A percentile compares a stretch with the other conserved stretches of the same genome.
Conservation (phyloP, 2,797 vertebrate species). For the Chloroceryle inda region DNA sequence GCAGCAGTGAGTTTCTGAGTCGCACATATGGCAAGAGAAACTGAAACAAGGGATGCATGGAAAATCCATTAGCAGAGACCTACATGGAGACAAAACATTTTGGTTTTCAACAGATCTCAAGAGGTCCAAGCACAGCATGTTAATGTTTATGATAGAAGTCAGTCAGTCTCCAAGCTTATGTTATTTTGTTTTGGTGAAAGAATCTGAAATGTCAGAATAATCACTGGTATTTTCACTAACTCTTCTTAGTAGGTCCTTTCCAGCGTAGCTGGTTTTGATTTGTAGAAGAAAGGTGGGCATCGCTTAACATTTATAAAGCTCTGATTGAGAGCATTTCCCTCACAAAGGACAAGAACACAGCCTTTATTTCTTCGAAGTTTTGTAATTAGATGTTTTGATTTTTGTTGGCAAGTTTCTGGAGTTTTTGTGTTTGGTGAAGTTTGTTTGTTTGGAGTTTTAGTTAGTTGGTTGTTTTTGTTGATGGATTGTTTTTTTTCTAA, state of each 20-base stretch:
- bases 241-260: constrained; percentile 25
- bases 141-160: constrained; percentile 60
- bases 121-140: constrained; percentile 47
- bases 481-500: neutral
- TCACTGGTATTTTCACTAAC: constrained; percentile 45
- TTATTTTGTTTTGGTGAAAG: constrained; percentile 65
- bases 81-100: constrained; percentile 45
- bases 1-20: constrained; percentile 31
- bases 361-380: constrained; percentile 52
- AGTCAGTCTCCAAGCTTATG: constrained; percentile 41
- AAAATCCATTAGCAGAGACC: constrained; percentile 66
- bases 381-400: constrained; percentile 42
- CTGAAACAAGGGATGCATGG: constrained; percentile 51
- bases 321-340: constrained; percentile 24
- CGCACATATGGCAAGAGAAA: neutral
- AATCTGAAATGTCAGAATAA: constrained; percentile 62
- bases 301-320: constrained; percentile 14
- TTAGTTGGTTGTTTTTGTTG: too few relatives aligned
- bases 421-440: neutral
- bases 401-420: constrained; percentile 5
- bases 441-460: neutral
- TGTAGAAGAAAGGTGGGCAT: constrained; percentile 42
- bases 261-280: constrained; percentile 59
- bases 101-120: constrained; percentile 37
- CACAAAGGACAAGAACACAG: neutral